Evolutionary conservation across 2,888 invertebrate species (phyloP), one percentile per base, ranked within the genome.

Genomic region (Sialis lutaria): DNA sequence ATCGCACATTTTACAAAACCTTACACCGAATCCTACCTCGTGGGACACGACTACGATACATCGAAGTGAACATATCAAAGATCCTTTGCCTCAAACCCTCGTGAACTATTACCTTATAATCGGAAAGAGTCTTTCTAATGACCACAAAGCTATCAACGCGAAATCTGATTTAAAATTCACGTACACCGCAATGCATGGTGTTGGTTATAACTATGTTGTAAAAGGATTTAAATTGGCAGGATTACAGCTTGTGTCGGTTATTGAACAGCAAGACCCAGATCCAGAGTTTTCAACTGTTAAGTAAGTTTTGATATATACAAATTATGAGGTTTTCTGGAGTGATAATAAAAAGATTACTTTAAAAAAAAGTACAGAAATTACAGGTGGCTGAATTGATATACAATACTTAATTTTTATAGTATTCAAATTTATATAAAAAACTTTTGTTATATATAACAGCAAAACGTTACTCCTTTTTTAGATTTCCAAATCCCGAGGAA

Each of bases 101-200:
- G 57, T 66, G 1, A 63, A 69, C 22, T 96, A 96, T 63, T 78
- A 78, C 59, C 59, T 70, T 8, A 71, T 72, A 33, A 65, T 90
- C 4, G 62, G 65, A 9, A 60, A 67, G 5, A 67, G 67, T 33
- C 64, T 84, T 6, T 63, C 77, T 13, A 62, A 71, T 33, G 69
- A 70, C 3, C 63, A 72, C 7, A 55, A 75, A 34, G 65, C 71
- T 39, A 61, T 74, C 35, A 82, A 80, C 55, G 63, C 62, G 40
- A 68, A 65, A 12, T 71, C 75, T 0, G 62, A 68, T 0, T 60
- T 86, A 1, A 73, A 74, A 45, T 79, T 90, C 51, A 85, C 88
- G 0, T 97, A 96, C 61, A 93, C 95, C 8, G 88, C 97, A 0
- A 92, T 99, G 89, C 98, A 99, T 62, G 98, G 98, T 5, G 96